Evolutionary conservation across 35 echinoderm and acorn worm genomes (phyloP).

Genomic region (Ophiothrix spiculata): DNA sequence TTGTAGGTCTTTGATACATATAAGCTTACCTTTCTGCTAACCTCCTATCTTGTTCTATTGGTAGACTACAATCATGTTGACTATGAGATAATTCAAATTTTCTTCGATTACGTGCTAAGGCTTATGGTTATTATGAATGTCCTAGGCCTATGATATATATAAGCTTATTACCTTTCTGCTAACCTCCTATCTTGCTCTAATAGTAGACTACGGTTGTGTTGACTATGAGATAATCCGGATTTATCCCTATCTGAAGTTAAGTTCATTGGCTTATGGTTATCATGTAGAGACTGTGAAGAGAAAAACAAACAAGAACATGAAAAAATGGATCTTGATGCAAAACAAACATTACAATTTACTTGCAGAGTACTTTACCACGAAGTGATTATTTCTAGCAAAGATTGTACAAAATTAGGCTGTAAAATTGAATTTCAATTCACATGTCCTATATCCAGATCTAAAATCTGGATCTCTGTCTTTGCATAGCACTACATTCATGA

Average conservation of each 20-base stretch:
- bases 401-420: no score
- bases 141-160: no score
- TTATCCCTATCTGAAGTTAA: slow-evolving; percentile 28
- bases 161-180: slow-evolving; percentile 68
- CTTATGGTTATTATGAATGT: background rate
- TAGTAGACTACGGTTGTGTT: slow-evolving; percentile 50
- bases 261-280: background rate
- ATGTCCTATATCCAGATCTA: no score
- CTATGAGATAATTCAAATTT: background rate
- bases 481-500: no score
- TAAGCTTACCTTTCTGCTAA: slow-evolving; percentile 66
- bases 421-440: no score
- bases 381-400: no score
- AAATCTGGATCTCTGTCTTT: no score
- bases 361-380: no score
- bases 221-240: background rate
- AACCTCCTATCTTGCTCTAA: slow-evolving; percentile 62
- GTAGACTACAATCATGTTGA: slow-evolving; percentile 51
- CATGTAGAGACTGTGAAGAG: background rate
- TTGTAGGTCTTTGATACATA: no score
- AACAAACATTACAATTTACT: no score
- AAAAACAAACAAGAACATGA: background rate
- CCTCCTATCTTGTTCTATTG: slow-evolving; percentile 62
- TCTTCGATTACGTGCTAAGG: background rate
- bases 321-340: no score